Base-by-base conservation (phyloP, 2,797 vertebrate genomes). In the Falco concolor region DNA sequence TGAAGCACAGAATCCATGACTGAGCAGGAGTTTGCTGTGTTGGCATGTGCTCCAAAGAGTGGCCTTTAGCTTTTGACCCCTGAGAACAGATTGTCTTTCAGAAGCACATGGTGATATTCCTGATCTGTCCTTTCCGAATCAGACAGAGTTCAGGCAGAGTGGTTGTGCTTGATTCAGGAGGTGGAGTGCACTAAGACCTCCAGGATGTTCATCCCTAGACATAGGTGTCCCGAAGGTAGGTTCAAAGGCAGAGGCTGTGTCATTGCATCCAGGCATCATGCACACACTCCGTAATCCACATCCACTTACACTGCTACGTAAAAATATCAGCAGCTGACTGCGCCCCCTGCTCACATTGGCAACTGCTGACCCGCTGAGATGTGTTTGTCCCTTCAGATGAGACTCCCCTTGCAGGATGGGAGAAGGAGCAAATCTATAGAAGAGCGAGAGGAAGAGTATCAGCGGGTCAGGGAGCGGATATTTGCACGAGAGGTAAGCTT, bases 391-490 rank as follows among this genome's bases (percentile, higher is more conserved):
- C 98, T 87, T 96, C 98, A 99, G 99, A 99, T 99, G 94, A 99
- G 99, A 95, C 99, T 99, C 97, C 99, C 99, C 87, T 98, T 99
- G 97, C 99, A 99, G 98, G 99, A 99, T 94, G 99, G 99, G 93
- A 98, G 99, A 91, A 99, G 99, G 97, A 99, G 99, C 98, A 99
- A 99, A 98, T 99, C 99, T 90, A 99, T 99, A 96, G 99, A 99
- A 97, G 99, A 99, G 97, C 97, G 99, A 93, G 99, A 99, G 97
- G 99, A 99, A 87, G 99, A 99, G 95, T 99, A 99, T 98, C 99
- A 99, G 97, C 98, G 99, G 95, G 99, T 99, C 98, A 98, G 99
- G 98, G 99, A 99, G 98, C 98, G 99, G 97, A 99, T 99, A 96
- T 99, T 99, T 98, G 99, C 99, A 95, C 98, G 99, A 96, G 99